Evolutionary conservation across 2,797 vertebrate species (phyloP).

Genomic region (Myiotriccus ornatus): DNA sequence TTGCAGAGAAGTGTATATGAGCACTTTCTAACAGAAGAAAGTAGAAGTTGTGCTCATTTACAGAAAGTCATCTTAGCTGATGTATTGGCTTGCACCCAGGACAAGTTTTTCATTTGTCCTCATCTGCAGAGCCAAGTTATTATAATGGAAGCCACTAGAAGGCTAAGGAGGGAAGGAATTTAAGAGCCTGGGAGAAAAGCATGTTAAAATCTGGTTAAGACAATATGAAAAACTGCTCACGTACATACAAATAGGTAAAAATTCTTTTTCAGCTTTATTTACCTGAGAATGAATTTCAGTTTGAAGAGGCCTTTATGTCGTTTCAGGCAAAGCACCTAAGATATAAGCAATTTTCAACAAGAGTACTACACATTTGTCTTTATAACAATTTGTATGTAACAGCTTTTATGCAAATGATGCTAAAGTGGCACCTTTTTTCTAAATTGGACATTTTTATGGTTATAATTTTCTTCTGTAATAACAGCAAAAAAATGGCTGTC

Average conservation of each 20-base stretch:
- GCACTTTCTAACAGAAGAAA: neutral
- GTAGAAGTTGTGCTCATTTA: neutral
- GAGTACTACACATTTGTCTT: constrained; percentile 89
- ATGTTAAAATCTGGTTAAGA: constrained; percentile 62
- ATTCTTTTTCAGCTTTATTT: constrained; percentile 81
- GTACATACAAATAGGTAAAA: constrained; percentile 73
- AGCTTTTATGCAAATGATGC: constrained; percentile 95
- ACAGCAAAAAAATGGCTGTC: constrained; percentile 84
- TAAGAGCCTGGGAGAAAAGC: neutral
- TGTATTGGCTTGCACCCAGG: neutral
- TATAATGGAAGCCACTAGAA: constrained; percentile 1
- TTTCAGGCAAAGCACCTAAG: constrained; percentile 78
- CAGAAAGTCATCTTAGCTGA: neutral
- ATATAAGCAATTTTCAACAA: constrained; percentile 85
- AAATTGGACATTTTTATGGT: constrained; percentile 91
- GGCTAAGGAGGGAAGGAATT: neutral
- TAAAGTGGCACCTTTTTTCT: constrained; percentile 87
- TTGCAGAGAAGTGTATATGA: neutral
- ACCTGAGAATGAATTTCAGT: constrained; percentile 83
- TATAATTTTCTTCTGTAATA: constrained; percentile 92
- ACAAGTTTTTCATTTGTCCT: neutral
- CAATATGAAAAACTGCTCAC: constrained; percentile 72
- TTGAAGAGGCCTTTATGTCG: constrained; percentile 82
- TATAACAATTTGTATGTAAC: constrained; percentile 89
- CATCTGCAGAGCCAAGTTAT: neutral